Evolutionary conservation across 2,797 vertebrate species (phyloP).

Genomic region (Craterocephalus amniculus): DNA sequence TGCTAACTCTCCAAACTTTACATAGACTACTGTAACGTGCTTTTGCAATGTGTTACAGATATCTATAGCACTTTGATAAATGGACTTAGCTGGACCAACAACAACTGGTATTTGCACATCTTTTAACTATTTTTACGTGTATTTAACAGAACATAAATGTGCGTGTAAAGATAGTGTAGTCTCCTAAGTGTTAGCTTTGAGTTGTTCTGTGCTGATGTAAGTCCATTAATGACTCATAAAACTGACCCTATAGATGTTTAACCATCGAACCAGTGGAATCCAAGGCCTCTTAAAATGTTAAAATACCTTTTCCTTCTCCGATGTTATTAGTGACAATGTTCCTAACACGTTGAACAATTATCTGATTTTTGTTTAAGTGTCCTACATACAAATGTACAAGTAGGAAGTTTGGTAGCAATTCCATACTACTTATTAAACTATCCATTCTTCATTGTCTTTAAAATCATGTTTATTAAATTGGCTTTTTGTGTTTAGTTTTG

Average conservation of each 20-base stretch:
- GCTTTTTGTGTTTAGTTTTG: slow-evolving; percentile 1
- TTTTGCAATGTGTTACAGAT: slow-evolving; percentile 51
- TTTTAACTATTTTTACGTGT: not conserved
- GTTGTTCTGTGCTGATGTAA: not conserved
- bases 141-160: not conserved
- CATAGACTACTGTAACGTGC: fast-evolving
- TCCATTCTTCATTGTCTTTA: not conserved
- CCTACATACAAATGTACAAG: not conserved
- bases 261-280: not conserved
- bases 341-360: not conserved
- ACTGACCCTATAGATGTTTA: not conserved
- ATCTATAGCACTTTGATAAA: not conserved
- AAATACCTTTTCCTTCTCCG: not conserved
- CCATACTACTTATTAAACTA: not conserved
- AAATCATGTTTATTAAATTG: not conserved
- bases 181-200: not conserved
- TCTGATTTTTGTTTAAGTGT: not conserved
- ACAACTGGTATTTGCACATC: slow-evolving; percentile 49
- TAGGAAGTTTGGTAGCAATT: not conserved
- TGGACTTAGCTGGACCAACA: not conserved
- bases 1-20: fast-evolving
- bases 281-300: not conserved
- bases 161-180: not conserved
- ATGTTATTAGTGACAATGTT: not conserved
- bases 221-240: not conserved